Evolutionary conservation across 2,797 vertebrate genomes (phyloP), one percentile per base, ranked within the genome.

Genomic region (Alca torda): DNA sequence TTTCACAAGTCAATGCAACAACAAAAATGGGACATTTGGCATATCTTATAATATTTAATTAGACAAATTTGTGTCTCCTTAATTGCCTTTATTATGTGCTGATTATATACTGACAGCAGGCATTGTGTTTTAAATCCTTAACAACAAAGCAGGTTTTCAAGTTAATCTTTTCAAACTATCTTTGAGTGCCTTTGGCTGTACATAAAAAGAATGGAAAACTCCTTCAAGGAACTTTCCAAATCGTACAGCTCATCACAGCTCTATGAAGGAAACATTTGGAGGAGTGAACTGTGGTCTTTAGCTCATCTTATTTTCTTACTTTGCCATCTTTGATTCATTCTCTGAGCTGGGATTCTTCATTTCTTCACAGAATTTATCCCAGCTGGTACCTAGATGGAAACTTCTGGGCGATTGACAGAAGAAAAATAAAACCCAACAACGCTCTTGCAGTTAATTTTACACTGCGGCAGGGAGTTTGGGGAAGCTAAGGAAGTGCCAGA

Each of bases 41-140:
- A 56, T 59, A 54, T 19, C n/a, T 91, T 92, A 65, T 74, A 85
- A 67, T 50, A 79, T 16, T 84, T 87, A 87, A 89, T 83, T 83
- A 89, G 73, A 65, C 39, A 83, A 70, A 90, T 41, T 46, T 61
- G 12, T 11, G 1, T 80, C 61, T 96, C 45, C 61, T 72, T 93
- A 84, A 87, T 77, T 95, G 60, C 43, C 43, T 80, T 90, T 84
- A 90, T 89, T 93, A 50, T 74, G 54, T 57, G n/a, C 50, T 35
- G 50, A 72, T 95, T 86, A 48, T 57, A 43, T 80, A 85, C 37
- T 80, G 53, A 75, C 25, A 56, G 39, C 64, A 93, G 39, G 57
- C 46, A 81, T 69, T 90, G 54, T 84, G 26, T 53, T 84, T 94
- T 72, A 82, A 97, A 84, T 53, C 28, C 45, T 74, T 89, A 89